phyloP scores from a whole-genome alignment of 2,888 invertebrate genomes.

The Halictus quadricinctus region DNA sequence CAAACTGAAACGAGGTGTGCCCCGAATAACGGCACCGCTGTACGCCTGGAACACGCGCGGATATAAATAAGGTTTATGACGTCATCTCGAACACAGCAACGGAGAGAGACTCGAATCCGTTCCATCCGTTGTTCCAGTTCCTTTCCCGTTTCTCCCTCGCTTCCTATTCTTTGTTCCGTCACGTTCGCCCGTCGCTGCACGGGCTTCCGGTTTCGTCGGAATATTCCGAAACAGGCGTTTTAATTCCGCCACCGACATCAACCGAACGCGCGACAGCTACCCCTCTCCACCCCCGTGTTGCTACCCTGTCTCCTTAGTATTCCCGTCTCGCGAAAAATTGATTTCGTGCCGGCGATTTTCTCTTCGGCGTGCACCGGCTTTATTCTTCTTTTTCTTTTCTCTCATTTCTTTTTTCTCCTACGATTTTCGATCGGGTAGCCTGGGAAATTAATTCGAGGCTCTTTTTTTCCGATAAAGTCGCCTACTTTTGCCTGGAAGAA shows the following conservation, averaged over 20 bases:
- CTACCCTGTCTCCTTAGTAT: conserved; percentile 17
- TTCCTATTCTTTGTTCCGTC: conserved; percentile 38
- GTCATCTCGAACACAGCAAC: conserved; percentile 59
- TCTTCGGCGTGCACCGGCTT: neutral
- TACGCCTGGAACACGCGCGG: conserved; percentile 63
- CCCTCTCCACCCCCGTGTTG: neutral
- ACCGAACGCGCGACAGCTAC: neutral
- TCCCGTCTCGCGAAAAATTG: conserved; percentile 29
- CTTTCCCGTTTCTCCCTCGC: conserved; percentile 47
- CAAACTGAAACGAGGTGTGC: conserved; percentile 53
- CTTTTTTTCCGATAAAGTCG: neutral
- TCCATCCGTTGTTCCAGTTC: conserved; percentile 55
- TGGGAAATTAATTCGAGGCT: neutral
- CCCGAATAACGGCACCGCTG: conserved; percentile 62
- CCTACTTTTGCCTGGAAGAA: neutral
- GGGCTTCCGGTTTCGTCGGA: conserved; percentile 8
- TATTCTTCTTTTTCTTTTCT: neutral
- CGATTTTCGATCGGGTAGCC: neutral
- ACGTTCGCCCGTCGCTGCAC: conserved; percentile 16
- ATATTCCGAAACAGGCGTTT: conserved; percentile 2
- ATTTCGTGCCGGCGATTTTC: conserved; percentile 25
- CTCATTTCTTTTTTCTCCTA: neutral
- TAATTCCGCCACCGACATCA: conserved; percentile 20
- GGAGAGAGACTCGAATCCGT: conserved; percentile 49
- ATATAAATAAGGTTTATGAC: conserved; percentile 74